phyloP scores from a whole-genome alignment of 2,113 vertebrate genomes.

The Lucifuga dentata region DNA sequence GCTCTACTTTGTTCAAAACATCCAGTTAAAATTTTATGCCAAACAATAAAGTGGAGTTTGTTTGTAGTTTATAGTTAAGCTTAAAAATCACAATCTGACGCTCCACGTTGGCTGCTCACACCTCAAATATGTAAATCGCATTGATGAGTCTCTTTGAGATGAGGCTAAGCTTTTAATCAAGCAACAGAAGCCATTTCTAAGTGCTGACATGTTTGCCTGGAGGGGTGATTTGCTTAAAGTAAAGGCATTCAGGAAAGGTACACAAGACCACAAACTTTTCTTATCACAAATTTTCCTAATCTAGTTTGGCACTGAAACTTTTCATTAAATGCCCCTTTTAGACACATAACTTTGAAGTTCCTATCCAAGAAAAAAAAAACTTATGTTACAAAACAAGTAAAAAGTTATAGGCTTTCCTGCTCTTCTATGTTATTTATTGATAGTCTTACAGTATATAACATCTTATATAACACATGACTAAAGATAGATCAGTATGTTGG shows the following conservation, averaged over 20 bases:
- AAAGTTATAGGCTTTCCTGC: slow-evolving; percentile 1
- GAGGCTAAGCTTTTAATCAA: slow-evolving; percentile 45
- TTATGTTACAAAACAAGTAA: not conserved
- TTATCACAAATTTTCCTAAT: slow-evolving; percentile 23
- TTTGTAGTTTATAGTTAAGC: slow-evolving; percentile 48
- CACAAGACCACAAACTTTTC: not conserved
- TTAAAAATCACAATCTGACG: slow-evolving; percentile 54
- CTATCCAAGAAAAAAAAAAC: not conserved
- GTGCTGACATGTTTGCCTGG: slow-evolving; percentile 27
- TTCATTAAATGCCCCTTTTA: slow-evolving; percentile 25
- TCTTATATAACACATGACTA: too few species aligned
- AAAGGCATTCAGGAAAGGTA: not conserved
- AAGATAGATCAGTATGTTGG: not conserved
- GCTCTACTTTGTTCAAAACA: slow-evolving; percentile 52
- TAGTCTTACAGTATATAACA: not conserved
- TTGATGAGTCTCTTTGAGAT: slow-evolving; percentile 54
- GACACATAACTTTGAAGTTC: slow-evolving; percentile 16
- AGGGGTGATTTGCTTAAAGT: slow-evolving; percentile 21
- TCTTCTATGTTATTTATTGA: too few species aligned
- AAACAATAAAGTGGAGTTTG: slow-evolving; percentile 49
- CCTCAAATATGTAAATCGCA: slow-evolving; percentile 64
- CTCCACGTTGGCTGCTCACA: slow-evolving; percentile 23
- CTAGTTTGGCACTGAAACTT: slow-evolving; percentile 16
- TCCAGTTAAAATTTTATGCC: slow-evolving; percentile 67
- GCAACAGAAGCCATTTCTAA: slow-evolving; percentile 12